Evolutionary conservation across 1,140 invertebrate genomes (phyloP), one percentile per base, ranked within the genome.

Genomic region (Drosophila kanapiae): DNA sequence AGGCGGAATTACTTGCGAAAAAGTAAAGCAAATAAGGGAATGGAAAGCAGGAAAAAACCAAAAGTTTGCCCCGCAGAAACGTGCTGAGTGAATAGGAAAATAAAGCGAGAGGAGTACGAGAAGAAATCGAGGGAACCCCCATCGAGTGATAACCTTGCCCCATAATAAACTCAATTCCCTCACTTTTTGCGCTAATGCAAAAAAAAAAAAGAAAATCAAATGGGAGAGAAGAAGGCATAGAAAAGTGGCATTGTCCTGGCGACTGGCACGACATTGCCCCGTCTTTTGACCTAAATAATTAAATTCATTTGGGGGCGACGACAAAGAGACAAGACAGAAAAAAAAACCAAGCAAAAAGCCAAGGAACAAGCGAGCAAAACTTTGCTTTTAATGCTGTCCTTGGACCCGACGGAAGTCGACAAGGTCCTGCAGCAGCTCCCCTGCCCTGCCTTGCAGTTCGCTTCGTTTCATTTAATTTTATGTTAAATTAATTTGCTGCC

Each of bases 251-350:
- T 88, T 88, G 84, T 90, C 84, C 72, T 84, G 68, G 61, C 81
- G 82, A 83, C 81, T 77, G 81, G 78, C 64, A 78, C 74, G 72
- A 77, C 72, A 70, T 59, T 49, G 54, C 47, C 74, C 57, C 60
- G 67, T 81, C 80, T 70, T 90, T 84, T 88, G 84, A 88, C 85
- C 84, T 78, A 90, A 88, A 88, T 88, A 88, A 88, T 88, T 88
- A 90, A 90, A 88, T 88, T 88, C 83, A 80, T 70, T 83, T 57
- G 48, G 62, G 54, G 43, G 43, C 54, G 48, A 43, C 35, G 48
- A 43, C 43, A 45, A 49, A 45, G 29, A 42, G 58, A 27, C 59
- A 75, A 54, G 42, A 48, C 54, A 64, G 13, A 49, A n/a, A n/a
- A 29, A 10, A 14, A 42, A 14, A 35, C 9, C 54, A 31, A 27